Percentiles rank a stretch among this genome's conserved stretches.
phyloP scores from a whole-genome alignment of 1,140 invertebrate species.

The Drosophila rhopaloa region DNA sequence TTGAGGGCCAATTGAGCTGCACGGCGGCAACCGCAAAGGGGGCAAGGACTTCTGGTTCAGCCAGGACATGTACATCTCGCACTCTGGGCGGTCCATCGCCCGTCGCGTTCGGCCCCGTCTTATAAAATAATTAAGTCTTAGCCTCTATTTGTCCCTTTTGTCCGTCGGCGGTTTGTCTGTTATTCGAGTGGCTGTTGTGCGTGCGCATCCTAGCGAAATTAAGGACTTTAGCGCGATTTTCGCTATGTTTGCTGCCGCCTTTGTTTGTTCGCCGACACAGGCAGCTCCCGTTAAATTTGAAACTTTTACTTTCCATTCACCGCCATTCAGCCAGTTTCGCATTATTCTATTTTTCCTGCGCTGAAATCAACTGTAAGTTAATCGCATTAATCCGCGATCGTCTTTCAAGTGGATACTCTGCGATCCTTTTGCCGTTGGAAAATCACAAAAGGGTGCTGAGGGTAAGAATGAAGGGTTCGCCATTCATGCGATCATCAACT shows the following conservation, averaged over 20 bases:
- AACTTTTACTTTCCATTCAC: conserved; percentile 62
- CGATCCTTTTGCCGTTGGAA: conserved; percentile 64
- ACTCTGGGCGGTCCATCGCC: conserved; percentile 71
- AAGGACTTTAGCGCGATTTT: conserved; percentile 81
- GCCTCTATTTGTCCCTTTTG: conserved; percentile 59
- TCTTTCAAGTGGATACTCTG: conserved; percentile 67
- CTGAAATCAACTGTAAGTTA: conserved; percentile 81
- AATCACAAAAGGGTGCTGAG: conserved; percentile 40
- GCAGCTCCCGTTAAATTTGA: conserved; percentile 56
- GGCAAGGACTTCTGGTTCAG: conserved; percentile 44
- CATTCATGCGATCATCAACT: conserved; percentile 4
- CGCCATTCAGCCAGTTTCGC: conserved; percentile 1
- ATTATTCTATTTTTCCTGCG: conserved; percentile 32
- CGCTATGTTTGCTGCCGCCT: conserved; percentile 49
- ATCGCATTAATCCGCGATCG: conserved; percentile 79
- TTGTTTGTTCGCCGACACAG: conserved; percentile 47
- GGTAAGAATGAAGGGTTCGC: conserved; percentile 15
- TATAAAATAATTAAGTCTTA: conserved; percentile 82
- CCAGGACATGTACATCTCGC: conserved; percentile 50
- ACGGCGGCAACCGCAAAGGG: conserved; percentile 30
- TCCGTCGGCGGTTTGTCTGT: conserved; percentile 65
- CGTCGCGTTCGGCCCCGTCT: conserved; percentile 56
- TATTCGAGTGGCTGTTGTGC: conserved; percentile 57
- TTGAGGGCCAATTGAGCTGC: conserved; percentile 72
- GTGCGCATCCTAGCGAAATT: conserved; percentile 71